A percentile compares a stretch with the other conserved stretches of the same genome.
phyloP scores from a whole-genome alignment of 1,140 invertebrate genomes.

The Wasmannia auropunctata region DNA sequence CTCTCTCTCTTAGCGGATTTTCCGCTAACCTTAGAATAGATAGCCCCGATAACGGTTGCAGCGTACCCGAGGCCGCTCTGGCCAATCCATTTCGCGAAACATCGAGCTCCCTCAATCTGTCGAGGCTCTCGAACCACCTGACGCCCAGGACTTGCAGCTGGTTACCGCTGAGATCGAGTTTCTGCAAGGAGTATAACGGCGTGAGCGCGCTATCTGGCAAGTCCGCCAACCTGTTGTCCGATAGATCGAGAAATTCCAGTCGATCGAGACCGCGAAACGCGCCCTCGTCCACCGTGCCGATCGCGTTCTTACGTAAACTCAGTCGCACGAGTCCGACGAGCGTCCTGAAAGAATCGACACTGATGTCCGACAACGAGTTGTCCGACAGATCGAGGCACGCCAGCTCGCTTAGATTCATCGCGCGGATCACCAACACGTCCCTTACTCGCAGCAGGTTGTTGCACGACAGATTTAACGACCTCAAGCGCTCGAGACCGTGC shows the following conservation, averaged over 20 bases:
- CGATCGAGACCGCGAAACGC: constrained; percentile 83
- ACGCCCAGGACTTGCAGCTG: constrained; percentile 86
- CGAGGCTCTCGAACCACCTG: constrained; percentile 88
- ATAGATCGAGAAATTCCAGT: constrained; percentile 87
- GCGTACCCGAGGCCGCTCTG: constrained; percentile 89
- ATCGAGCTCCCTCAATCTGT: constrained; percentile 91
- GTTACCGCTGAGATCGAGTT: constrained; percentile 91
- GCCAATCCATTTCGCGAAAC: constrained; percentile 91
- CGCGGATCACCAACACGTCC: constrained; percentile 61
- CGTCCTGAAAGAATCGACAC: constrained; percentile 75
- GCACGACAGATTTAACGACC: constrained; percentile 84
- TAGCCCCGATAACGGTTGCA: constrained; percentile 91
- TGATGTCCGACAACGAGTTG: constrained; percentile 80
- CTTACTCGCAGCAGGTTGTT: constrained; percentile 84
- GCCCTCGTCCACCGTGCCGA: constrained; percentile 85
- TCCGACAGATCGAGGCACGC: constrained; percentile 87
- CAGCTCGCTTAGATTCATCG: constrained; percentile 75
- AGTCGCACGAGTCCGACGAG: constrained; percentile 83
- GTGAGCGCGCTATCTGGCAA: constrained; percentile 87
- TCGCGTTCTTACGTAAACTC: constrained; percentile 86
- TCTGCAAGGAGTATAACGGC: constrained; percentile 87
- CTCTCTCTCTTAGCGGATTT: constrained; percentile 88
- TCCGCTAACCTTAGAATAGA: constrained; percentile 91
- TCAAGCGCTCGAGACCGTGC: constrained; percentile 82
- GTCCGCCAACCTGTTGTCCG: constrained; percentile 87